These are phyloP conservation scores for Chaetoderma sp. DNA, from an alignment of 2,888 invertebrate species.

Conservation along the genomic window DNA sequence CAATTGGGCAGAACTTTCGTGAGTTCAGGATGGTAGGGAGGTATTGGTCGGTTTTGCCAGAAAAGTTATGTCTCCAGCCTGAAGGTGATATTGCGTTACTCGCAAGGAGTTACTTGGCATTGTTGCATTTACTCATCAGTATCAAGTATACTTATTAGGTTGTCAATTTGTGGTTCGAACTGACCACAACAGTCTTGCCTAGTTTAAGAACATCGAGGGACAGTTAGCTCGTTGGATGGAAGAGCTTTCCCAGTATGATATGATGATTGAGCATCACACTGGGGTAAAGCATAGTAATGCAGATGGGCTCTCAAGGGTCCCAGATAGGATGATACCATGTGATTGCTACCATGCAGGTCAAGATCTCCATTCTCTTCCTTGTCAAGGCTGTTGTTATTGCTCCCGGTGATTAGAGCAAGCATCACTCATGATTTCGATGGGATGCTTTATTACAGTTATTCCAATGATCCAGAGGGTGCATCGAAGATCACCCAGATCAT, in stretches of 20 bases:
- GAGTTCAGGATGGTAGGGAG: conserved; percentile 24
- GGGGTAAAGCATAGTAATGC: too few relatives aligned
- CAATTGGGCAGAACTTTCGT: conserved; percentile 26
- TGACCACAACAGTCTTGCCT: too few relatives aligned
- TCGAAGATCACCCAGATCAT: too few relatives aligned
- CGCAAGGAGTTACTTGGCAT: conserved; percentile 16
- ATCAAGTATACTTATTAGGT: conserved; percentile 23
- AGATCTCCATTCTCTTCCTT: not conserved
- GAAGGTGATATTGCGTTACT: conserved; percentile 24
- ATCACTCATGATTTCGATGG: too few relatives aligned
- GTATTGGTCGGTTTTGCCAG: conserved; percentile 27
- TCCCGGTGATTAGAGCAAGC: too few relatives aligned
- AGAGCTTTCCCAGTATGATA: not conserved
- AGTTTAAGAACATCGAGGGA: conserved; percentile 6
- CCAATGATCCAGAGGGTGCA: too few relatives aligned
- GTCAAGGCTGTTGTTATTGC: not conserved
- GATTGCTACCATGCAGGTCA: too few relatives aligned
- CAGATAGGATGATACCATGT: not conserved
- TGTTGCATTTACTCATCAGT: conserved; percentile 4
- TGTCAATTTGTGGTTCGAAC: conserved; percentile 18
- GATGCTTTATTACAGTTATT: too few relatives aligned
- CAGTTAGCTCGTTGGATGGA: conserved; percentile 21
- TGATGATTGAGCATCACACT: conserved; percentile 13
- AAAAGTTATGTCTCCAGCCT: conserved; percentile 18
- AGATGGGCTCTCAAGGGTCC: conserved; percentile 11